Base-by-base conservation (phyloP, 2,797 vertebrate genomes). In the Brotula barbata region DNA sequence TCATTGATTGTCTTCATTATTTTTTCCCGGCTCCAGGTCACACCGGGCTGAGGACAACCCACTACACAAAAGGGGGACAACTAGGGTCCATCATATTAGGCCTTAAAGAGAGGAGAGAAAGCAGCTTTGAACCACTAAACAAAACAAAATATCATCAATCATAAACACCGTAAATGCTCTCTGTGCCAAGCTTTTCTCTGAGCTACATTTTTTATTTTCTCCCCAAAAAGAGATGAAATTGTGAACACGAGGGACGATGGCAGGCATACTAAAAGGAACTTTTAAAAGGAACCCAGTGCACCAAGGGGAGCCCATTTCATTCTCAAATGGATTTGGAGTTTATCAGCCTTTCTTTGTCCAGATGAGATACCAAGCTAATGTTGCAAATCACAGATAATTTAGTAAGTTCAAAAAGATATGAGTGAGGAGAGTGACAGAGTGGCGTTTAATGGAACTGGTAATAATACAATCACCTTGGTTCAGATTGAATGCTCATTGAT, bases 351-450 rank as follows among this genome's bases (percentile, higher is more conserved):
- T 21, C 49, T 75, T 75, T 66, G 73, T 79, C 48, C 63, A 53
- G 75, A 84, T 64, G 65, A 70, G 50, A 78, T 53, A 58, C 74
- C 5, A 14, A 76, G 53, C 56, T 84, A 80, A 86, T 87, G 79
- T 68, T 78, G 61, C 71, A 77, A 72, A 81, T 73, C 65, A 66
- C 12, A 64, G 46, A 68, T 71, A 58, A 82, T 80, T 78, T 73
- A 61, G 53, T 58, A 54, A 53, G 44, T 68, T 50, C 44, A 62
- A 54, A 77, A 65, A 71, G 41, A 69, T 49, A 69, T 43, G 15
- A 75, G 69, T 71, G 69, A 40, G 37, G 28, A 11, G 59, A 66
- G 46, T 58, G 66, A 75, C 60, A 61, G 59, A 75, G n/a, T 49
- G 37, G 47, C 63, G 61, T 75, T 76, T 60, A 82, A 78, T 77